These are phyloP conservation scores for Minunthozetes semirufus DNA, from an alignment of 2,888 invertebrate genomes.

Conservation along the genomic window DNA sequence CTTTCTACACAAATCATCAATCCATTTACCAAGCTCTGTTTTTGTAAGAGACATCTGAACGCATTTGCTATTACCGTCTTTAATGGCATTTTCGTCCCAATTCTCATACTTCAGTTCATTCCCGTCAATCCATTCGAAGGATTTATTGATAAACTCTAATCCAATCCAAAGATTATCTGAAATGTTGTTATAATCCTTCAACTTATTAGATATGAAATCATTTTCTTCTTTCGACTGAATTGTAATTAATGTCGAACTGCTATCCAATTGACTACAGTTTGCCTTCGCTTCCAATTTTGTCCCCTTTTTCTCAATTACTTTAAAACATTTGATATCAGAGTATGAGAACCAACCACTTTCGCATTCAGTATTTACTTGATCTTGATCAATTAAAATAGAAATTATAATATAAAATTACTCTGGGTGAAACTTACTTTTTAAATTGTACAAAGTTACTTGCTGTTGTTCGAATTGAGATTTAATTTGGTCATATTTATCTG, in stretches of 20 bases:
- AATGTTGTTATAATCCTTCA: background rate
- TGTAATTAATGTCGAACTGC: background rate
- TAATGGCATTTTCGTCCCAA: background rate
- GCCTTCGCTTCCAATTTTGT: background rate
- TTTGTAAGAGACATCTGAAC: background rate
- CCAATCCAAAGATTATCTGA: background rate
- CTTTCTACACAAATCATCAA: background rate
- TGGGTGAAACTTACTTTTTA: too few relatives aligned
- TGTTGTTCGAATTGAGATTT: too few relatives aligned
- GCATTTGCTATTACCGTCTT: background rate
- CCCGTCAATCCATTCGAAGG: background rate
- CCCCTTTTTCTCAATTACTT: background rate
- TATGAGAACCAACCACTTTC: too few relatives aligned
- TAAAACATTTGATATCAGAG: constrained; percentile 6
- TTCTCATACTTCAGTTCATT: background rate
- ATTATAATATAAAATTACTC: too few relatives aligned
- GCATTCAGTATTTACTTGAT: too few relatives aligned
- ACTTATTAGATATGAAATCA: background rate
- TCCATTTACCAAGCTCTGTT: background rate
- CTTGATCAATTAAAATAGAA: too few relatives aligned
- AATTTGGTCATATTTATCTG: too few relatives aligned
- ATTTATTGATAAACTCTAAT: background rate
- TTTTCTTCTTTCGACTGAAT: background rate
- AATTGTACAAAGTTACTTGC: too few relatives aligned
- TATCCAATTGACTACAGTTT: background rate